Evolutionary conservation across 2,888 invertebrate genomes (phyloP), one percentile per base, ranked within the genome.

Genomic region (Anorthoa munda): DNA sequence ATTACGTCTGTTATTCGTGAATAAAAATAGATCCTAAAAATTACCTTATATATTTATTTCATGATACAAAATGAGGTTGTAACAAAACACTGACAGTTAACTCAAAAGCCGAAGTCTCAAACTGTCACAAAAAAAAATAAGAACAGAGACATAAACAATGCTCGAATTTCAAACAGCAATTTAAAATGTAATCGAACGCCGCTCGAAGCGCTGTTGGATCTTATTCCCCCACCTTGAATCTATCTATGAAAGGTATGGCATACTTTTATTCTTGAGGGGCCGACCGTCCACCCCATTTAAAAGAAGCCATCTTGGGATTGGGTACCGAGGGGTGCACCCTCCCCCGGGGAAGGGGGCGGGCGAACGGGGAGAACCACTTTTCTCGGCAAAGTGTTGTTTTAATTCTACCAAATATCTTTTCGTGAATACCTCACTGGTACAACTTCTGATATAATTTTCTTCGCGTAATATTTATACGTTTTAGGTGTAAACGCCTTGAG

Each of bases 331-430:
- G 91, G 89, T 86, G 84, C 90, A 88, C 90, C 89, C 86, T 81
- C 83, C 88, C 86, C 86, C 73, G 85, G 87, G 88, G 86, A 88
- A 84, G 88, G 88, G 86, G 82, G 89, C 86, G 88, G 88, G 82
- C 81, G 85, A 48, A 83, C 75, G 77, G 92, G 93, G 93, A 90
- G 93, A 92, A 93, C 93, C 94, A 94, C 94, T 95, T 95, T 95
- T 95, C 95, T 94, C 94, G 92, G 92, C 92, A 93, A 94, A 95
- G 95, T 96, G 95, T 95, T 96, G 96, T 96, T 96, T 96, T 96
- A 96, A 96, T 96, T 95, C 95, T 92, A 92, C 94, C 94, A 93
- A 96, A 96, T 96, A 96, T 95, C 96, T 96, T 96, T 95, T 96
- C 95, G 94, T 93, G 95, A 94, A 95, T 95, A 95, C 94, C 95